phyloP scores from a whole-genome alignment of 2,888 invertebrate genomes.

The Sinhomidia bicolor region DNA sequence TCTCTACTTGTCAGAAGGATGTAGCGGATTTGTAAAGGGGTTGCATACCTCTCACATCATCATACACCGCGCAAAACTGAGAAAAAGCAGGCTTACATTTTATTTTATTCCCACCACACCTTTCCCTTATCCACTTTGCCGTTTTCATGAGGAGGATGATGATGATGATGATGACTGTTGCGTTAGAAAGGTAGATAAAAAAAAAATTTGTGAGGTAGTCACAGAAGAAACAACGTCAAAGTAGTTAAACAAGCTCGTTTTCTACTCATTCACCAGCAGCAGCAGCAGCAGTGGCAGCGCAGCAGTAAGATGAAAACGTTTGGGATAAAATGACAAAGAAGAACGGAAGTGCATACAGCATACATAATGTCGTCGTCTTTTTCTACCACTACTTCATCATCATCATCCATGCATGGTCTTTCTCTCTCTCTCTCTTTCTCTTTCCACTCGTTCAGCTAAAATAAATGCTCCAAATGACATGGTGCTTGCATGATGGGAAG shows the following conservation, averaged over 20 bases:
- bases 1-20: no score
- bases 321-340: neutral
- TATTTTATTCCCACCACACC: no score
- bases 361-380: slow-evolving; percentile 44
- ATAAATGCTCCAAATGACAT: slow-evolving; percentile 59
- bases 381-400: no score
- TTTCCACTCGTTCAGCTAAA: slow-evolving; percentile 42
- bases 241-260: slow-evolving; percentile 20
- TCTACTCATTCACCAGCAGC: no score
- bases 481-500: slow-evolving; percentile 54
- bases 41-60: no score
- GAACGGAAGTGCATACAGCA: slow-evolving; percentile 47
- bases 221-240: slow-evolving; percentile 25
- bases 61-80: no score
- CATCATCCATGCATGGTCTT: slow-evolving; percentile 14
- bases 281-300: no score
- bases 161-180: no score
- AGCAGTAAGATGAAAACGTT: neutral
- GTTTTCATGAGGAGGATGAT: no score
- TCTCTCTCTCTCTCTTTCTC: neutral
- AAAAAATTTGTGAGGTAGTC: neutral
- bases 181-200: neutral
- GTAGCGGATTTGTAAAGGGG: no score
- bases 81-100: no score
- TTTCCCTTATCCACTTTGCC: no score